Evolutionary conservation across 2,113 vertebrate species (phyloP), one percentile per base, ranked within the genome.

Genomic region (Nothobranchius furzeri): DNA sequence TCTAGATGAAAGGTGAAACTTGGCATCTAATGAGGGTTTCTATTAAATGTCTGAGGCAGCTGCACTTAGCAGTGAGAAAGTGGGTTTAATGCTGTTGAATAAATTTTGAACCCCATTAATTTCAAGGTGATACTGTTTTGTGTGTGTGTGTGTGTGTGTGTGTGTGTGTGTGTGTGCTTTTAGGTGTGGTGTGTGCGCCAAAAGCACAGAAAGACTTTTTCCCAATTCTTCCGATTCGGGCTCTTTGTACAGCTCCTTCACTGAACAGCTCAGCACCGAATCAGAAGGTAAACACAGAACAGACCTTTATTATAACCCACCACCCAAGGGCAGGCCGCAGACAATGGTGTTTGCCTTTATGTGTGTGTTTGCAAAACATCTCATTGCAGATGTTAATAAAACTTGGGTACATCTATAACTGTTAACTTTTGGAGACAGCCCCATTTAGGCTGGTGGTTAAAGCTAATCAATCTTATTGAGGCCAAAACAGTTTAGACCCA

Each of bases 101-200:
- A 53, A 55, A 56, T 55, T 78, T 42, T 76, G 52, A 15, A 15
- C 14, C 14, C 30, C 61, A 62, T 75, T 36, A 59, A 37, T 24
- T 0, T 72, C n/a, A 55, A 62, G 24, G 35, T 68, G 46, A 73
- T 70, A 49, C 25, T 45, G 25, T 65, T 58, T 17, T 30, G 30
- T 74, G 45, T 56, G 20, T 61, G n/a, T 56, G 20, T 75, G 20
- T 77, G 46, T 79, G 55, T 74, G 30, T 30, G 30, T 30, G 30
- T 30, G 30, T 30, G 30, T 30, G 30, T 30, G 30, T 61, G n/a
- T 53, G 20, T 73, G 20, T 76, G 46, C 78, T 52, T 74, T 66
- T 48, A 95, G 94, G 68, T 95, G 94, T 75, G 74, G 81, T 20
- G 90, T 95, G 61, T 95, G 94, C 66, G 93, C 93, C 35, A 91